Evolutionary conservation across 2,888 invertebrate species (phyloP).

Genomic region (Lobophora halterata): DNA sequence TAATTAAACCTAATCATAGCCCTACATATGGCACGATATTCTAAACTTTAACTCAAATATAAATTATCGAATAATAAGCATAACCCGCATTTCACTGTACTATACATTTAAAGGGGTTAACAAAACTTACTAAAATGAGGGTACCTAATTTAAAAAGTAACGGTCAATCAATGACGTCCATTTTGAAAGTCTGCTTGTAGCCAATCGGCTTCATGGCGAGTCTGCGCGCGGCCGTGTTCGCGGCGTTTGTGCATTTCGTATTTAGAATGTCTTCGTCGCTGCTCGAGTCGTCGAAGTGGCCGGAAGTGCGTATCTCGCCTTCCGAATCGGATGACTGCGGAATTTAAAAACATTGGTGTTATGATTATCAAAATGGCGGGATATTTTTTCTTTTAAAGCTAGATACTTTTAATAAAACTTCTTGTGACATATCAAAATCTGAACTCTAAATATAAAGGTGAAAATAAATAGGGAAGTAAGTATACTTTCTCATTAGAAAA

Average conservation of each 20-base stretch:
- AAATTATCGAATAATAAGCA: no score
- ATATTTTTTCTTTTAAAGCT: no score
- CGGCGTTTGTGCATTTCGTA: slow-evolving; percentile 47
- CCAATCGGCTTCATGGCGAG: slow-evolving; percentile 70
- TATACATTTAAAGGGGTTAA: no score
- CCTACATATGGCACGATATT: slow-evolving; percentile 16
- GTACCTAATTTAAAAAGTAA: slow-evolving; percentile 26
- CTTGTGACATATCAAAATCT: no score
- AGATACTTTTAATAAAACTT: no score
- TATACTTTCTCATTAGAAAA: no score
- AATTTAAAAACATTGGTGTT: slow-evolving; percentile 12
- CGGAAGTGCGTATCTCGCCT: slow-evolving; percentile 55
- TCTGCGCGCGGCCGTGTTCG: slow-evolving; percentile 47
- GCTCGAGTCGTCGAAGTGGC: slow-evolving; percentile 63
- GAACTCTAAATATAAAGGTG: no score
- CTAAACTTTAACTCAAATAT: no score
- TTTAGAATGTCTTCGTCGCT: slow-evolving; percentile 70
- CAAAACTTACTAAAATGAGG: no score
- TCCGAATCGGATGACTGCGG: slow-evolving; percentile 67
- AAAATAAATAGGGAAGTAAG: no score
- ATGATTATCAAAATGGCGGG: no score
- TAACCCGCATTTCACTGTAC: no score
- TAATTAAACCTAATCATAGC: slow-evolving; percentile 8
- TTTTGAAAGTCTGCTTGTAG: slow-evolving; percentile 62
- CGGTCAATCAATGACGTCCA: slow-evolving; percentile 68